Percentiles rank a stretch among this genome's conserved stretches.
phyloP scores from a whole-genome alignment of 2,797 vertebrate species.

The Tamandua tetradactyla region DNA sequence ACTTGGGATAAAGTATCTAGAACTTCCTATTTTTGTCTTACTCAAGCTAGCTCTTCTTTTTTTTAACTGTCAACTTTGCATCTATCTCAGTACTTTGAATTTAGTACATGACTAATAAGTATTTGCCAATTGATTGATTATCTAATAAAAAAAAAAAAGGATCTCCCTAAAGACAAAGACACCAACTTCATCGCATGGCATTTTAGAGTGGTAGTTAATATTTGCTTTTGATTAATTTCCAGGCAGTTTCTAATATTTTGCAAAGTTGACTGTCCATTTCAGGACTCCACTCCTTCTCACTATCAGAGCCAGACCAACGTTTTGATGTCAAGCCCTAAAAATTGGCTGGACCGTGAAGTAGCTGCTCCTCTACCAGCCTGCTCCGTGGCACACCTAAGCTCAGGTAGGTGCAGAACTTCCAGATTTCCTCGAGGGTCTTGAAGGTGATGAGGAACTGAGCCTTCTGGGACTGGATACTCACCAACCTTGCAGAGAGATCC shows the following conservation, averaged over 20 bases:
- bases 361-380: not conserved
- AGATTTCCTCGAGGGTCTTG: constrained; percentile 97
- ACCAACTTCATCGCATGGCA: not conserved
- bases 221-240: constrained; percentile 17
- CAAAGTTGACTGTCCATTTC: not conserved
- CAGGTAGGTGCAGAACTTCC: constrained; percentile 98
- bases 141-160: constrained; percentile 1
- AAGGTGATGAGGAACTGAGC: constrained; percentile 95
- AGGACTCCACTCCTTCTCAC: not conserved
- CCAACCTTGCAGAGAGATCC: constrained; percentile 96
- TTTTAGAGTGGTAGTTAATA: constrained; percentile 10
- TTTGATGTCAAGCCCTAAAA: not conserved
- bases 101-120: constrained; percentile 1
- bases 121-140: not conserved
- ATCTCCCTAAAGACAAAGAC: not conserved
- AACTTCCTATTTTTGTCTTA: not conserved
- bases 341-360: not conserved
- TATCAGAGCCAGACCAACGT: not conserved
- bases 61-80: not conserved
- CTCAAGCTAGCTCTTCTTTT: not conserved
- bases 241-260: constrained; percentile 5
- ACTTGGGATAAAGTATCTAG: not conserved
- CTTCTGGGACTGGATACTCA: constrained; percentile 94
- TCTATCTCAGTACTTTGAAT: not conserved
- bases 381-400: constrained; percentile 88